Evolutionary conservation across 2,797 vertebrate species (phyloP).

Genomic region (Neosalanx taihuensis): DNA sequence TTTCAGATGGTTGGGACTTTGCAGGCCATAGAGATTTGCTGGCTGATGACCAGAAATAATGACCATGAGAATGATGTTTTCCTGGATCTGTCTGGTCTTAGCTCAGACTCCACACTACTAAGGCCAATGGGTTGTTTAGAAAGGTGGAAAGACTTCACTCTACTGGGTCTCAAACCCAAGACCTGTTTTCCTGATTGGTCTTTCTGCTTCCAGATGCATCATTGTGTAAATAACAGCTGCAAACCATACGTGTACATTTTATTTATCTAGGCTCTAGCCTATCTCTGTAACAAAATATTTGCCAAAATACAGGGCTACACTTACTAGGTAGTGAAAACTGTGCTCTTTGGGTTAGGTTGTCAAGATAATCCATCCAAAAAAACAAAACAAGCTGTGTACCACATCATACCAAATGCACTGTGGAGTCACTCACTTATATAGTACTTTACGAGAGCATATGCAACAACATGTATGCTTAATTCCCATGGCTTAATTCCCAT

Average conservation of each 20-base stretch:
- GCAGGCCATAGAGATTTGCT: not conserved
- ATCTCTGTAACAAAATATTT: not conserved
- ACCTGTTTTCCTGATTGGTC: not conserved
- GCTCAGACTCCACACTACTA: constrained; percentile 3
- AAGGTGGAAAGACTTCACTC: not conserved
- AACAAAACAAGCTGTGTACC: no score
- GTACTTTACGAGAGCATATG: no score
- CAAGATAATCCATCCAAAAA: no score
- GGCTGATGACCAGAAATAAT: constrained; percentile 1
- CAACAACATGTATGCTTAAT: no score
- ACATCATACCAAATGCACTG: no score
- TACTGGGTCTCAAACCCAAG: not conserved
- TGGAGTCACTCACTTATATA: no score
- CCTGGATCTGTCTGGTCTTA: constrained; percentile 4
- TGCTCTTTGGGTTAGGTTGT: no score
- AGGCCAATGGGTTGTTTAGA: not conserved
- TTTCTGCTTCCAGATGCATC: not conserved
- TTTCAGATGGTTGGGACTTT: not conserved
- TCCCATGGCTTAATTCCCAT: no score
- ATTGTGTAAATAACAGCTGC: not conserved
- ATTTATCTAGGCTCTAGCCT: not conserved
- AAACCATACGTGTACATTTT: constrained; percentile 1
- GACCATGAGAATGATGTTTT: constrained; percentile 6
- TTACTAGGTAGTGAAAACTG: no score
- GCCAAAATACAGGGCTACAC: constrained; percentile 3